Evolutionary conservation across 2,888 invertebrate genomes (phyloP), one percentile per base, ranked within the genome.

Genomic region (Syrista parreyssii): DNA sequence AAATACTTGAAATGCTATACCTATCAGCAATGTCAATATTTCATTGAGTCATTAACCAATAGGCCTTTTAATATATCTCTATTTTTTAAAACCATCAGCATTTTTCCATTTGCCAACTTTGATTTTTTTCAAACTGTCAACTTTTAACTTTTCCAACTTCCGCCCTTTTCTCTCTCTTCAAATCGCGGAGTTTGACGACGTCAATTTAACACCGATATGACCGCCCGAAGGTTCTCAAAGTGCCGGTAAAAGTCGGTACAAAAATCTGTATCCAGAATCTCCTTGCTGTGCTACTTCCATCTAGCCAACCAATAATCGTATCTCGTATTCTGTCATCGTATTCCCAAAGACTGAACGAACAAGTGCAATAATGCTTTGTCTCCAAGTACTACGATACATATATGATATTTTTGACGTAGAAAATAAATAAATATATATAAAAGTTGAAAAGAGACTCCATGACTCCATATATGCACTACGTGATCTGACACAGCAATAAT

Each of bases 361-460:
- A 71, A 71, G 31, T 71, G 31, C 71, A 33, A 31, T 71, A 71
- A 71, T 31, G 31, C 32, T 71, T 71, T 71, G 71, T 71, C 31
- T 31, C 12, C 0, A 31, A 6, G 4, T 33, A 71, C 31, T 12
- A 55, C 9, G 9, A 55, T 55, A 31, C 31, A 71, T 71, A 9
- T 69, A 12, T 69, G 30, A 11, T 31, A 71, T 71, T 31, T 23
- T 31, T 71, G 32, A 33, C 71, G 32, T 71, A 71, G 12, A 31
- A 71, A 31, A 71, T 31, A 71, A 71, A 71, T 31, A 36, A 36
- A 36, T 36, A 36, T 1, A 36, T 31, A 23, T 31, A 33, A 71
- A 15, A 33, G 15, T 12, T 32, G 69, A 33, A 71, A 71, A 71
- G 71, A 15, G n/a, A 30, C 23, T 15, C 40, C 40, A 40, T 15